A percentile compares a stretch with the other conserved stretches of the same genome.
Conservation (phyloP, 1,140 invertebrate species). For the Leucophenga varia region DNA sequence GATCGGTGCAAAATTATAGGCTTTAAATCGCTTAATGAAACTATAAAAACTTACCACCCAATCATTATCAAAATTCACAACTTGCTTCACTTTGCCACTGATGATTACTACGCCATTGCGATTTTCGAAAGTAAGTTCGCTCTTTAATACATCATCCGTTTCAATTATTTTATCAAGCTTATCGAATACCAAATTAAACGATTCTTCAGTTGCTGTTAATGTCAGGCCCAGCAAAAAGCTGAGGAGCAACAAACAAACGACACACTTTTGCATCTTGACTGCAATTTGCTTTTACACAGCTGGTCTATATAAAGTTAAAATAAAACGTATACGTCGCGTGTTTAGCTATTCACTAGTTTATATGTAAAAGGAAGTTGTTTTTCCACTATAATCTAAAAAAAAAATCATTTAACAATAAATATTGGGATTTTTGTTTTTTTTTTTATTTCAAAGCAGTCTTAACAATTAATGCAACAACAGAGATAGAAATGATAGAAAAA, state of each 20-base stretch:
- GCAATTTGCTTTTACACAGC: too few relatives aligned
- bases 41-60: conserved; percentile 38
- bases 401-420: conserved; percentile 3
- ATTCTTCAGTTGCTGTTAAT: conserved; percentile 4
- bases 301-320: too few relatives aligned
- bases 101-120: conserved; percentile 8
- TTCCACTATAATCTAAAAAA: too few relatives aligned
- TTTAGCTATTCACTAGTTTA: too few relatives aligned
- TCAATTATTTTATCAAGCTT: conserved; percentile 25
- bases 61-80: conserved; percentile 25
- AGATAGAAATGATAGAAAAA: conserved; percentile 13
- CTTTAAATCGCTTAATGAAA: neutral
- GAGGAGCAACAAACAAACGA: conserved; percentile 10
- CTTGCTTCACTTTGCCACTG: conserved; percentile 25
- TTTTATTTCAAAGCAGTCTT: conserved; percentile 26
- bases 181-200: conserved; percentile 10
- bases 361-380: too few relatives aligned
- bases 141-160: conserved; percentile 9
- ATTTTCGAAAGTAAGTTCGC: conserved; percentile 15
- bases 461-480: conserved; percentile 25
- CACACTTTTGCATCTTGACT: conserved; percentile 20
- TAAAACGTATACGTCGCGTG: too few relatives aligned
- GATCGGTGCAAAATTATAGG: neutral
- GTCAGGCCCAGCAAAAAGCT: neutral
- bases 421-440: neutral